Conservation (phyloP, 2,113 vertebrate genomes). For the Oceanites oceanicus region DNA sequence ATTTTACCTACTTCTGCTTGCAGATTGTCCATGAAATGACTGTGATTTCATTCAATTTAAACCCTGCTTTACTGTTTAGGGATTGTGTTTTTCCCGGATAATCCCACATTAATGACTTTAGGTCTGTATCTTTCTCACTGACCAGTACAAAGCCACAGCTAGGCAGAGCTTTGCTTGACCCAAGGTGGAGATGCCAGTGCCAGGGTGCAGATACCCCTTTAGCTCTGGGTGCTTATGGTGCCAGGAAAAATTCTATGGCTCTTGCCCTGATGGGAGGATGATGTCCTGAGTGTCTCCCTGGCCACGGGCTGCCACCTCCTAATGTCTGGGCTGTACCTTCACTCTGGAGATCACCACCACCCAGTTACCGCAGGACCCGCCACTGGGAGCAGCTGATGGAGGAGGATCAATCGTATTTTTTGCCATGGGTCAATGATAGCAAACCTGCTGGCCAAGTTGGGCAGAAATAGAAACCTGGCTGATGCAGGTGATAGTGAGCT, state of each 20-base stretch:
- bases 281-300: neutral
- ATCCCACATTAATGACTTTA: neutral
- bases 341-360: too few relatives aligned
- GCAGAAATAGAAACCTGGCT: neutral
- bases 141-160: neutral
- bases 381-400: neutral
- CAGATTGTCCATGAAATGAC: neutral
- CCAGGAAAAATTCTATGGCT: neutral
- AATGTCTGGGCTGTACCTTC: accelerated
- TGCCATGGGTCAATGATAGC: accelerated
- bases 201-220: neutral
- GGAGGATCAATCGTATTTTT: accelerated
- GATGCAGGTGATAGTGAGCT: neutral
- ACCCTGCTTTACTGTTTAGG: neutral
- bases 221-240: neutral
- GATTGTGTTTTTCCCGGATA: neutral
- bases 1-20: neutral
- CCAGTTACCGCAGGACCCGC: neutral
- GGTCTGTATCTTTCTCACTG: too few relatives aligned
- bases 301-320: neutral
- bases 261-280: neutral
- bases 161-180: neutral
- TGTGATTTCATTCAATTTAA: neutral
- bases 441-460: neutral
- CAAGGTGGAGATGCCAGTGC: too few relatives aligned